Base-by-base conservation (phyloP, 92 coral and sea anemone genomes). In the Phenganax marumi region DNA sequence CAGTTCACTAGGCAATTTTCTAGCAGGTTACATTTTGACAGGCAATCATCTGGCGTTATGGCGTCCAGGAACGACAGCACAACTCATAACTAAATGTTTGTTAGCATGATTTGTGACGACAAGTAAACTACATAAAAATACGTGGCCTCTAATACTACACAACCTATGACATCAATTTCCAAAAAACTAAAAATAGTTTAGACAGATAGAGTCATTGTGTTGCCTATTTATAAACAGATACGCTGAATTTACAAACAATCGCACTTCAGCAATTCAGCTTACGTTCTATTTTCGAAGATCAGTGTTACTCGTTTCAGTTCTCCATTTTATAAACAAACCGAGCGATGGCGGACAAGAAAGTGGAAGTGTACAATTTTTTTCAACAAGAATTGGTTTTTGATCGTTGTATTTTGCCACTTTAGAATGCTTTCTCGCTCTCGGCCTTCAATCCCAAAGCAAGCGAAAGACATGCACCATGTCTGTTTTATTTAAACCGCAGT, bases 401-500 rank as follows among this genome's bases (percentile, higher is more conserved):
- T 26, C 16, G 47, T 16, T 22, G 7, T 25, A 8, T 23, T 75
- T 4, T 46, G 65, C n/a, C 63, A 33, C 24, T 13, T 49, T 21
- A 75, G 80, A 75, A 76, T 76, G 81, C 81, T 76, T 54, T 49
- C 24, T 25, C 69, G 51, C 68, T 57, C 12, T 43, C 2, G 47
- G 8, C 17, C n/a, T 76, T 12, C 33, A 54, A 19, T 54, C 3
- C 19, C 13, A 25, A 55, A 12, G 23, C 16, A 24, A 76, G 81
- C 56, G 68, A 62, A 78, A 14, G 49, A 48, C 83, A 61, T 60
- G 73, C 46, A 63, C 60, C 0, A 78, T 63, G 83, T 60, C 83
- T 14, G 71, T 78, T 73, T 60, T 78, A 62, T 78, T 60, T 78
- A 78, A 78, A 24, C 55, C 33, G 23, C 52, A 56, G 57, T 62